Evolutionary conservation across 2,797 vertebrate genomes (phyloP).

Genomic region (Chromobotia macracanthus): DNA sequence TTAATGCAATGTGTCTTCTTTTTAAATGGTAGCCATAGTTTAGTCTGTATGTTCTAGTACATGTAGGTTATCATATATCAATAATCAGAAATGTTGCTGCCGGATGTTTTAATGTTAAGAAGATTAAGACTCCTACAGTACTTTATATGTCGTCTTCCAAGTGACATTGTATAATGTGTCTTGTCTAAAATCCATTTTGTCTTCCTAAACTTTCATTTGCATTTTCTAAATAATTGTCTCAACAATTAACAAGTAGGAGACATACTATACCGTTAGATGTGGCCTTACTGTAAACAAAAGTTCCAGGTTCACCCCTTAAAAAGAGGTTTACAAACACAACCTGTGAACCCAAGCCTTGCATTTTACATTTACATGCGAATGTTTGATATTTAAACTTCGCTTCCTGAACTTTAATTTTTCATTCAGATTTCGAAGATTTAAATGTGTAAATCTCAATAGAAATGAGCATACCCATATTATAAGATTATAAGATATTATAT

Average conservation of each 20-base stretch:
- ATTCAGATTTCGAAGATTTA: slow-evolving; percentile 35
- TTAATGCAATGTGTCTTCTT: slow-evolving; percentile 62
- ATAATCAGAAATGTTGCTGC: slow-evolving; percentile 53
- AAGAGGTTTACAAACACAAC: slow-evolving; percentile 40
- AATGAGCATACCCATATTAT: slow-evolving; percentile 54
- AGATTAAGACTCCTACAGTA: slow-evolving; percentile 2
- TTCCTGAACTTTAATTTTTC: slow-evolving; percentile 36
- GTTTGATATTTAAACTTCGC: slow-evolving; percentile 40
- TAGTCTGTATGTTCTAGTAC: slow-evolving; percentile 68
- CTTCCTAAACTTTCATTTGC: slow-evolving; percentile 55
- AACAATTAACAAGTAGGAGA: slow-evolving; percentile 34
- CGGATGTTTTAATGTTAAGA: slow-evolving; percentile 52
- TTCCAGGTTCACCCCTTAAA: slow-evolving; percentile 59
- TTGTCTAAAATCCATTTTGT: slow-evolving; percentile 20
- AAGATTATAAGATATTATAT: slow-evolving; percentile 58
- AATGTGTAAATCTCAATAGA: slow-evolving; percentile 19
- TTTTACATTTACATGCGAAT: slow-evolving; percentile 44
- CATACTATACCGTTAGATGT: slow-evolving; percentile 75
- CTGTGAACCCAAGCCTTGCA: slow-evolving; percentile 44
- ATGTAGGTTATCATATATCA: slow-evolving; percentile 70
- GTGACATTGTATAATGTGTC: slow-evolving; percentile 10
- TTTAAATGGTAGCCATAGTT: slow-evolving; percentile 73
- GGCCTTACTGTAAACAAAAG: slow-evolving; percentile 78
- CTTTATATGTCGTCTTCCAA: not conserved
- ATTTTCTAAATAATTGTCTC: slow-evolving; percentile 20